Evolutionary conservation across 2,888 invertebrate species (phyloP).

Genomic region (Dorcus parallelipipedus): DNA sequence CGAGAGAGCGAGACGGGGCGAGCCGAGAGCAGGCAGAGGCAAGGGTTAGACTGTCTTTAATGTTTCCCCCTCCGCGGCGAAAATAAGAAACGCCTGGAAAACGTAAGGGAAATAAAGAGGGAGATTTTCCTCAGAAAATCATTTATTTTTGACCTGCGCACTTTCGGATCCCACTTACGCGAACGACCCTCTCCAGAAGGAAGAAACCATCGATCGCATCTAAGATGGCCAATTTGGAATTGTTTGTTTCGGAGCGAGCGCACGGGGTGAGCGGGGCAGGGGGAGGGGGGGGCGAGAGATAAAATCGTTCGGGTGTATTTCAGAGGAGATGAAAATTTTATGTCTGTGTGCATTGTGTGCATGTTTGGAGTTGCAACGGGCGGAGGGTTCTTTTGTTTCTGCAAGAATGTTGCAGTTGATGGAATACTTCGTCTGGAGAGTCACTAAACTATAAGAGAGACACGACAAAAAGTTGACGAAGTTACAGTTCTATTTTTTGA

Average conservation of each 20-base stretch:
- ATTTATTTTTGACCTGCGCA: constrained; percentile 48
- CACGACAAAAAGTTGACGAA: too few relatives aligned
- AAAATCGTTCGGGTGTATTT: constrained; percentile 23
- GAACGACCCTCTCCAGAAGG: constrained; percentile 7
- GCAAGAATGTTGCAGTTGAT: too few relatives aligned
- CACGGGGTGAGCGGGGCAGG: not conserved
- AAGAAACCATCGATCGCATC: constrained; percentile 20
- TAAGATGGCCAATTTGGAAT: constrained; percentile 19
- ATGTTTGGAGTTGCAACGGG: too few relatives aligned
- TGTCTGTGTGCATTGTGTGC: too few relatives aligned
- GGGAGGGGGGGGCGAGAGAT: not conserved
- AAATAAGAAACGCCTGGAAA: constrained; percentile 38
- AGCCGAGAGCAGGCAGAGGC: not conserved
- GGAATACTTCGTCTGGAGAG: too few relatives aligned
- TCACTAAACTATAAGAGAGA: too few relatives aligned
- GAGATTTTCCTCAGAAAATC: constrained; percentile 47
- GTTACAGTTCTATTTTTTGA: too few relatives aligned
- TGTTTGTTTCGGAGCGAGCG: constrained; percentile 7
- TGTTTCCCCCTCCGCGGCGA: constrained; percentile 19
- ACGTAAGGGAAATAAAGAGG: constrained; percentile 44
- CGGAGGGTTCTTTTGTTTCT: too few relatives aligned
- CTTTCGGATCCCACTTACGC: constrained; percentile 17
- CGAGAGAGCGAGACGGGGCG: too few relatives aligned
- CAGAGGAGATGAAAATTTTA: not conserved
- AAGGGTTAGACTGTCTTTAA: not conserved